Evolutionary conservation across 2,888 invertebrate species (phyloP).

Genomic region (Synanthedon tipuliformis): DNA sequence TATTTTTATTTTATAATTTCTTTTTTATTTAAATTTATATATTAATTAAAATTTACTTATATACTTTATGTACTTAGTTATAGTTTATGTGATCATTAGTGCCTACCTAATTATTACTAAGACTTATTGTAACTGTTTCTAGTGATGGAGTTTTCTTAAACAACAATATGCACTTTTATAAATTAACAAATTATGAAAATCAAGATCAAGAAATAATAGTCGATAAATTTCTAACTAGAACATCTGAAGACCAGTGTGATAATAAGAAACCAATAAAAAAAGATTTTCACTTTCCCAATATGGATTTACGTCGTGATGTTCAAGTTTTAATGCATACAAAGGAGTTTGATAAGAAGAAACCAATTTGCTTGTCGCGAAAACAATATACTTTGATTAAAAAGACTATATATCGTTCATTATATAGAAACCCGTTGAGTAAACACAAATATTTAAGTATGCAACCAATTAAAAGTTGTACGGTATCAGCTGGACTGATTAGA

Average conservation of each 20-base stretch:
- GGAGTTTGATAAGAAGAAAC: conserved; percentile 31
- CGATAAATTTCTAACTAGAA: no score
- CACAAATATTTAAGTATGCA: background rate
- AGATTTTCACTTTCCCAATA: no score
- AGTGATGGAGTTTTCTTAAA: background rate
- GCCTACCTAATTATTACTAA: no score
- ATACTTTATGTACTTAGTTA: no score
- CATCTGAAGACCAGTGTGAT: background rate
- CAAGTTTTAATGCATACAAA: conserved; percentile 37
- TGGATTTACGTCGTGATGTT: conserved; percentile 20
- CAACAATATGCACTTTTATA: background rate
- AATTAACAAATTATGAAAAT: background rate
- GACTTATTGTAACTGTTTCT: no score
- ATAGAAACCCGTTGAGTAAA: background rate
- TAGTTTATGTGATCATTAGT: no score
- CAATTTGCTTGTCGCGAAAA: conserved; percentile 34
- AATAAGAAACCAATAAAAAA: background rate
- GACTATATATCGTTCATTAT: conserved; percentile 20
- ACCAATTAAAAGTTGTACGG: background rate
- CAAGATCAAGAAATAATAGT: no score
- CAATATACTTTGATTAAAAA: conserved; percentile 47
- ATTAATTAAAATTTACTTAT: no score
- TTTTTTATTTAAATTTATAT: no score
- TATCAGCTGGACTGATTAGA: background rate
- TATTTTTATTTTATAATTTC: no score